Evolutionary conservation across 2,797 vertebrate genomes (phyloP), one percentile per base, ranked within the genome.

Genomic region (Chiropotes sagulatus): DNA sequence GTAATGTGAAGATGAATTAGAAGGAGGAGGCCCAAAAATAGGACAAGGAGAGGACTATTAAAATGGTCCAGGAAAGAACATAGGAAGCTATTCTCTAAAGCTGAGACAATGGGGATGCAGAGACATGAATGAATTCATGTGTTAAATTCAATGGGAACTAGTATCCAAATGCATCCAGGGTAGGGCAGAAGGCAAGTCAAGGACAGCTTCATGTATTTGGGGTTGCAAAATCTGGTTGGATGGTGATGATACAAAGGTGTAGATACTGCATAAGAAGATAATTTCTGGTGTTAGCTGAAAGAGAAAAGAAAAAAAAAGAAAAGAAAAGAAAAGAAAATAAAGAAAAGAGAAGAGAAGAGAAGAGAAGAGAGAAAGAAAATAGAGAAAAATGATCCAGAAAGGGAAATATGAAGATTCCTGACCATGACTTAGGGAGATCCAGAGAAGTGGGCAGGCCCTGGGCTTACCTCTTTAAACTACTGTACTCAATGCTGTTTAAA

Each of bases 401-500:
- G 54, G 67, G 9, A 88, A 88, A 79, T 61, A 1, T 20, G 30
- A 36, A 91, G 61, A 41, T 52, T 78, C 50, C 26, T 90, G 82
- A 58, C 11, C 30, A 15, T 54, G 20, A 58, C 33, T 83, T 70
- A 83, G 30, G 30, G 39, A 90, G 28, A 83, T 52, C 7, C 22
- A 92, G 83, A 64, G 33, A 75, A 64, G 72, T 7, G 6, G 17
- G 84, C 6, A 84, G 58, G n/a, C 10, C 24, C 44, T 57, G 39
- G 44, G n/a, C 39, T 48, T 67, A 61, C 5, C 8, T 94, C 7
- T 75, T 93, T 96, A 80, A 92, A 92, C 13, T 33, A 7, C 28
- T 41, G 19, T 70, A 52, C 12, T 82, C 39, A 46, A 2, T 50
- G 67, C 54, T 73, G 2, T 75, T 85, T 85, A 81, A 81, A 96